Base-by-base conservation (phyloP, 2,888 invertebrate genomes). In the Tetrapedia diversipes region DNA sequence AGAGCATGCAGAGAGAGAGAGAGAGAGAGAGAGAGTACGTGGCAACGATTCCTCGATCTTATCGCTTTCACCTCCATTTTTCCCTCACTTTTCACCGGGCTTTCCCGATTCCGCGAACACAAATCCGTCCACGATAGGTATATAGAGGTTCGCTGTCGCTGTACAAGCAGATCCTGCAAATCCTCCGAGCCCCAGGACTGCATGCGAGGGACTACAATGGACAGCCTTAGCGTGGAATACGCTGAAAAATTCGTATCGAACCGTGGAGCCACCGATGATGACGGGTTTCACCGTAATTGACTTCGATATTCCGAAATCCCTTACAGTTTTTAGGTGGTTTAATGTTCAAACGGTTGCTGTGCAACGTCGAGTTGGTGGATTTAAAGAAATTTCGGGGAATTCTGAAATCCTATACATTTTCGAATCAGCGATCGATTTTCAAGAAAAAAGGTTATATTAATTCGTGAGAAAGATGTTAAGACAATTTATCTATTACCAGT, bases 161-260 rank as follows among this genome's bases (percentile, higher is more conserved):
- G 80, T 66, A 73, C 37, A 34, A 29, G 57, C 57, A 63, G 66
- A 82, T 77, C 77, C 68, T 68, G 41, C 49, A 80, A 80, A 82
- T 80, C 80, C 73, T 67, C 57, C 63, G 59, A 70, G 72, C 68
- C 61, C 43, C 59, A 49, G 10, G 37, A 61, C 53, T 41, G 19
- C 22, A 67, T 64, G 60, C 69, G 57, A 47, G 45, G 27, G 54
- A 32, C 61, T 60, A 79, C 79, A 79, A 81, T 75, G 61, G 75
- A 45, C 32, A 53, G 41, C 45, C 64, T 54, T 22, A 37, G 11
- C 51, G 65, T 66, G 72, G 63, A 59, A 71, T 16, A 24, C 49
- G 49, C 10, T 57, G 59, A 63, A 53, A 72, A 71, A 54, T 65
- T 53, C 41, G 54, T 54, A 72, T 68, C 65, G 72, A 53, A 14